A percentile compares a stretch with the other conserved stretches of the same genome.
Evolutionary conservation across 1,140 invertebrate genomes (phyloP).

Genomic region (Littorina saxatilis): DNA sequence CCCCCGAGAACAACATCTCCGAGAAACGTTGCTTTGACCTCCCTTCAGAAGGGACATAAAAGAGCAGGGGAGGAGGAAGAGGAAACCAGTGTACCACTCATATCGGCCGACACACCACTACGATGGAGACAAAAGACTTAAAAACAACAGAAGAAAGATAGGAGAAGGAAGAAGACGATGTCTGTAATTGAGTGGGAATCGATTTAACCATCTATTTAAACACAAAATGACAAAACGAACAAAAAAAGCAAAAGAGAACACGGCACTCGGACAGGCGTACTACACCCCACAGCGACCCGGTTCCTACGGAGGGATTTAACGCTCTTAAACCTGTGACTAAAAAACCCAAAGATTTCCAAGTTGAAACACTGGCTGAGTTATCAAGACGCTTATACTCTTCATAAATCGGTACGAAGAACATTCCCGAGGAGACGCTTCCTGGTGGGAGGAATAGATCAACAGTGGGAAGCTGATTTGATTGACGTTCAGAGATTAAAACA

Average conservation of each 20-base stretch:
- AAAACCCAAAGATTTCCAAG: background rate
- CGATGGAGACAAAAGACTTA: no score
- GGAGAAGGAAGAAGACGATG: background rate
- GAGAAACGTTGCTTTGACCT: background rate
- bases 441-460: constrained; percentile 62
- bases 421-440: constrained; percentile 33
- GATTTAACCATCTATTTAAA: background rate
- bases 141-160: background rate
- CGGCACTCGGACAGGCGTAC: background rate
- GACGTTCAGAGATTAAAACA: constrained; percentile 63
- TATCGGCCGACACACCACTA: no score
- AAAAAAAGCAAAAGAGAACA: background rate
- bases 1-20: background rate
- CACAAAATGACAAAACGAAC: background rate
- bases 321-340: background rate
- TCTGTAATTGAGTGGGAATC: background rate
- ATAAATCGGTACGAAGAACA: constrained; percentile 36
- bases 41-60: background rate
- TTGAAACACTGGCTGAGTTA: constrained; percentile 39
- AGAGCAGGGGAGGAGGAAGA: background rate
- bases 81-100: no score
- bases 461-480: constrained; percentile 73
- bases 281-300: constrained; percentile 3
- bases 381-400: constrained; percentile 44
- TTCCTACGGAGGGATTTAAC: constrained; percentile 16